These are phyloP conservation scores for Stomatorhinus ivindoensis DNA, from an alignment of 2,113 vertebrate genomes.

Conservation along the genomic window DNA sequence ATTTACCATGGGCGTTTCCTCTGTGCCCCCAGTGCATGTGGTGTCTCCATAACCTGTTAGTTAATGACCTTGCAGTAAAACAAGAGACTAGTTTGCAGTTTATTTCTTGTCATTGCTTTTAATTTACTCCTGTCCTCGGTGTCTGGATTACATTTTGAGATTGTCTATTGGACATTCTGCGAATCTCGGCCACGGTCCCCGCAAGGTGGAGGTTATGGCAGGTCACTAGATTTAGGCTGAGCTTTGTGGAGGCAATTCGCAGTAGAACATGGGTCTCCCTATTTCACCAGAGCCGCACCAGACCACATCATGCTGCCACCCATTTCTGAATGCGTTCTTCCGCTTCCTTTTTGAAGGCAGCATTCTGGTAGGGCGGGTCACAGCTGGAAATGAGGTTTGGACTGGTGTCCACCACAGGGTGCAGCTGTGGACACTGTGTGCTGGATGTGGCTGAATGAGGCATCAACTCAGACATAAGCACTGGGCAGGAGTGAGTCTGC, in stretches of 20 bases:
- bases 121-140: neutral
- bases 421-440: neutral
- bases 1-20: neutral
- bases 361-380: neutral
- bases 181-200: neutral
- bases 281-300: neutral
- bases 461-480: neutral
- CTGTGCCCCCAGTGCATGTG: neutral
- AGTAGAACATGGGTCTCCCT: neutral
- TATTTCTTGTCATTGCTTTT: neutral
- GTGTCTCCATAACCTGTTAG: neutral
- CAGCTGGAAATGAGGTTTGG: neutral
- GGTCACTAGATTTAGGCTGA: neutral
- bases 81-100: neutral
- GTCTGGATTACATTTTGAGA: neutral
- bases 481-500: neutral
- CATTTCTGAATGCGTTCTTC: neutral
- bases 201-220: neutral
- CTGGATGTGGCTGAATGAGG: neutral
- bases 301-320: neutral
- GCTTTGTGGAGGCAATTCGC: neutral
- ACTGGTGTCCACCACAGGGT: neutral
- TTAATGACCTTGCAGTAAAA: neutral
- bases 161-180: constrained; percentile 2
- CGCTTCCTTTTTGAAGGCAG: neutral